Evolutionary conservation across 1,140 invertebrate genomes (phyloP).

Genomic region (Ceratoteleas bidentatus): DNA sequence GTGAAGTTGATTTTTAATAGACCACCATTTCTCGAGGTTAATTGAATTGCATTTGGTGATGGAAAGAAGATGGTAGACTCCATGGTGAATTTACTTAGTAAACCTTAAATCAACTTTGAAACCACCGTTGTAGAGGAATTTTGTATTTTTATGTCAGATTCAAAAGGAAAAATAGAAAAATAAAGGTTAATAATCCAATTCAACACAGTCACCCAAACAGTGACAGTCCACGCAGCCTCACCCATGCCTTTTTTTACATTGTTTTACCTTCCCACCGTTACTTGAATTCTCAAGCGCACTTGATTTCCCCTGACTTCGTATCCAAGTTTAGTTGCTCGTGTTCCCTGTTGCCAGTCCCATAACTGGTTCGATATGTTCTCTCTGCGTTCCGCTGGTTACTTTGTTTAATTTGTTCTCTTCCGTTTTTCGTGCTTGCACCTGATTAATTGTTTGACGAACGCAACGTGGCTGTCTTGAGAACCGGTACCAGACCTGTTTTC

Average conservation of each 20-base stretch:
- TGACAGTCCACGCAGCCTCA: background rate
- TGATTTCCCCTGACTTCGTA: constrained; percentile 25
- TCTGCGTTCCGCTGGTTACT: constrained; percentile 39
- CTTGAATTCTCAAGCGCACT: constrained; percentile 22
- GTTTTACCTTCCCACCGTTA: constrained; percentile 7
- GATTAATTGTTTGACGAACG: constrained; percentile 31
- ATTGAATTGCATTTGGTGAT: no score
- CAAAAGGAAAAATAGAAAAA: no score
- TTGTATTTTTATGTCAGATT: no score
- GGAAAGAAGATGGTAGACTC: no score
- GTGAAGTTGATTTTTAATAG: no score
- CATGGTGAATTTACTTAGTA: no score
- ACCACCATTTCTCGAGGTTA: no score
- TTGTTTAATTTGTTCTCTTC: constrained; percentile 24
- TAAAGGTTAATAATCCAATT: no score
- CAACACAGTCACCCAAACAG: background rate
- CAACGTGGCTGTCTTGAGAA: constrained; percentile 49
- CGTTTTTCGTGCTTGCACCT: constrained; percentile 38
- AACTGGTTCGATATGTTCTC: constrained; percentile 26
- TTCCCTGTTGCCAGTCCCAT: constrained; percentile 30
- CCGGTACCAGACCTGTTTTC: constrained; percentile 29
- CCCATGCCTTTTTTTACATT: constrained; percentile 11
- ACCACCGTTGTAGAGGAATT: no score
- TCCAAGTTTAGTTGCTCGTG: constrained; percentile 18
- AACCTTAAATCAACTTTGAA: no score